phyloP scores from a whole-genome alignment of 2,797 vertebrate species.

The Tragelaphus eurycerus region DNA sequence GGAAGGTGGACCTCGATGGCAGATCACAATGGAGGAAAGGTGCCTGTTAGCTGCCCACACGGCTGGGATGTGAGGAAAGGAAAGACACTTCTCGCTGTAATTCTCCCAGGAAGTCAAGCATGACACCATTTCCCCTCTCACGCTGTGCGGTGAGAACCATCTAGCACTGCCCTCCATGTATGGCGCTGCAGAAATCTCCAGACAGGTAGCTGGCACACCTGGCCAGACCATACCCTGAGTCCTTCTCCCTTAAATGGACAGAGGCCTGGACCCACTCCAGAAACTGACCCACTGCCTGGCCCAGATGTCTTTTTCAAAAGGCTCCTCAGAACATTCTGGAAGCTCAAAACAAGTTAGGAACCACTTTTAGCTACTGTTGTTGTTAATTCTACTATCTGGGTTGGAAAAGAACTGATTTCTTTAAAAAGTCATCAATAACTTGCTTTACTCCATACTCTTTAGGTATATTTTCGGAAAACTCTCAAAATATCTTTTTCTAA shows the following conservation, averaged over 20 bases:
- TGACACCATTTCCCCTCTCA: rapidly evolving
- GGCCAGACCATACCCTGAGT: rapidly evolving
- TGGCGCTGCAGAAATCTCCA: neutral
- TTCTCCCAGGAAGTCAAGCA: neutral
- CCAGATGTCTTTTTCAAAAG: neutral
- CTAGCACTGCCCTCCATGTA: neutral
- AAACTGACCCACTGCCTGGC: neutral
- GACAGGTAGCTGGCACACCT: neutral
- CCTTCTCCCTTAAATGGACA: neutral
- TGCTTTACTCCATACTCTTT: neutral
- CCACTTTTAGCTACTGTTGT: neutral
- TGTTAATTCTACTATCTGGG: neutral
- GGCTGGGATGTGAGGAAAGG: neutral
- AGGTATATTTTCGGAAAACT: neutral
- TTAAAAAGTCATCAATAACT: neutral
- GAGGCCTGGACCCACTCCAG: neutral
- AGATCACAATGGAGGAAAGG: neutral
- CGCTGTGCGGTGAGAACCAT: neutral
- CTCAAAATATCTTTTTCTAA: neutral
- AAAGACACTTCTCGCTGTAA: neutral
- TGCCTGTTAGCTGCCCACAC: neutral
- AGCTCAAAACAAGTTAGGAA: neutral
- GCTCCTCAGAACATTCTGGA: neutral
- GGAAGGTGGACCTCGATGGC: neutral
- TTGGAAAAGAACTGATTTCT: neutral